Base-by-base conservation (phyloP, 35 echinoderm and acorn worm genomes). In the Strongylocentrotus purpuratus region DNA sequence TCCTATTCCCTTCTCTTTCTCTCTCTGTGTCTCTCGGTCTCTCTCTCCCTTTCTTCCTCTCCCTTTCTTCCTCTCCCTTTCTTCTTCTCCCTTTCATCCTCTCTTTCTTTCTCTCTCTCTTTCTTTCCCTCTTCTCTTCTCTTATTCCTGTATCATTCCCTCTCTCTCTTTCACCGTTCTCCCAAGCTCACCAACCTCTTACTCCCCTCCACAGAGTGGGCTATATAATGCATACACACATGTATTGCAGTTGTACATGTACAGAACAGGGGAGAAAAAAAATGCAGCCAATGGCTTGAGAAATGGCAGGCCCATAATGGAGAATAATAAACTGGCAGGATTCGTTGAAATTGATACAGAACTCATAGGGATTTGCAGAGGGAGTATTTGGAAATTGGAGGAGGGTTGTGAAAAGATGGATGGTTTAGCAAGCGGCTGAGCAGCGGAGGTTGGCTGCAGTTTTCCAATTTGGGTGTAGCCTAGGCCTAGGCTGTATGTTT, bases 301-400 rank as follows among this genome's bases (percentile, higher is more conserved):
- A 78, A 78, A 78, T 78, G 65, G 65, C 65, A 25, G 28, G 65
- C 65, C 22, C 87, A 89, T 89, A 89, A 89, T 89, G 87, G 87
- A 89, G 87, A 89, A 89, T 89, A 89, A 89, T 89, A 89, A 89
- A 89, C 87, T 89, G 87, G 32, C 87, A 89, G 45, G 87, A 89
- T 89, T 89, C 45, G 32, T 89, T 89, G 87, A 89, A 89, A 89
- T 46, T 89, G 87, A 89, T 89, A 89, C 87, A 89, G 87, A 89
- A 89, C 87, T 89, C 45, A 46, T 89, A 46, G 87, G 45, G 32
- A n/a, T 78, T 78, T 78, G 65, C 65, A 78, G 32, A 89, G 32
- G 87, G 87, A 89, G 87, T 89, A 89, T 89, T 89, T 89, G 87
- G 87, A 89, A 89, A 89, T 89, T 18, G 33, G 87, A 89, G 87